Percentiles rank a stretch among this genome's conserved stretches.
phyloP scores from a whole-genome alignment of 2,888 invertebrate species.

The Ametastegia equiseti region DNA sequence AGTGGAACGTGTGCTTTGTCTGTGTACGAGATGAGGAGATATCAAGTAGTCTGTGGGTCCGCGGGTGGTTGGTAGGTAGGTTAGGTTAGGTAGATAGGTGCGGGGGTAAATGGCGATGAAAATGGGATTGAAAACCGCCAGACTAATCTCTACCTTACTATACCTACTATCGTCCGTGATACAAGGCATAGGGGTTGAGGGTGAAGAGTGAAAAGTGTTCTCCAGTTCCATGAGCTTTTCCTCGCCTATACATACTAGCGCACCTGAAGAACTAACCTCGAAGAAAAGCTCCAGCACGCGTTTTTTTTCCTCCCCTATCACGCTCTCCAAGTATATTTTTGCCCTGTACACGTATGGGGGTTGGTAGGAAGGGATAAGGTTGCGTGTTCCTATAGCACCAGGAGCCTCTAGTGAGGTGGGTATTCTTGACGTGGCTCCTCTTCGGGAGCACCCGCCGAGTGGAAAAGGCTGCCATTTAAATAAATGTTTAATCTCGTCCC shows the following conservation, averaged over 20 bases:
- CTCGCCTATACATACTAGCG: slow-evolving; percentile 42
- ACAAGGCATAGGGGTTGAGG: neutral
- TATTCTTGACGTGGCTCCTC: slow-evolving; percentile 19
- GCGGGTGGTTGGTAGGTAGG: neutral
- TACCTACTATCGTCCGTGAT: slow-evolving; percentile 20
- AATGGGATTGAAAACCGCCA: slow-evolving; percentile 75
- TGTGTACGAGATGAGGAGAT: neutral
- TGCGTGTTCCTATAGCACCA: slow-evolving; percentile 43
- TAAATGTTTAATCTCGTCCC: slow-evolving; percentile 75
- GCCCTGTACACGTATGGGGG: neutral
- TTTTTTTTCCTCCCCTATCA: slow-evolving; percentile 47
- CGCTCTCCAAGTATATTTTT: slow-evolving; percentile 38
- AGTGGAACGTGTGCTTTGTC: neutral
- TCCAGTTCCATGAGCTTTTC: too few relatives aligned
- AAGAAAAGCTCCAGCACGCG: slow-evolving; percentile 48
- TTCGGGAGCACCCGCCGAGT: slow-evolving; percentile 48
- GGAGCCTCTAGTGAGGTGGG: neutral
- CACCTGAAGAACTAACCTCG: slow-evolving; percentile 46
- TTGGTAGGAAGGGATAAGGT: neutral
- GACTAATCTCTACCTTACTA: slow-evolving; percentile 69
- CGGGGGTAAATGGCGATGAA: slow-evolving; percentile 66
- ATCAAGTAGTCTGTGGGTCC: neutral
- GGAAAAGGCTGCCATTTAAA: slow-evolving; percentile 73
- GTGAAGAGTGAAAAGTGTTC: too few relatives aligned
- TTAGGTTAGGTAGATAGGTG: neutral